Conservation (phyloP, 2,888 invertebrate genomes). For the Ormyrus nitidulus region DNA sequence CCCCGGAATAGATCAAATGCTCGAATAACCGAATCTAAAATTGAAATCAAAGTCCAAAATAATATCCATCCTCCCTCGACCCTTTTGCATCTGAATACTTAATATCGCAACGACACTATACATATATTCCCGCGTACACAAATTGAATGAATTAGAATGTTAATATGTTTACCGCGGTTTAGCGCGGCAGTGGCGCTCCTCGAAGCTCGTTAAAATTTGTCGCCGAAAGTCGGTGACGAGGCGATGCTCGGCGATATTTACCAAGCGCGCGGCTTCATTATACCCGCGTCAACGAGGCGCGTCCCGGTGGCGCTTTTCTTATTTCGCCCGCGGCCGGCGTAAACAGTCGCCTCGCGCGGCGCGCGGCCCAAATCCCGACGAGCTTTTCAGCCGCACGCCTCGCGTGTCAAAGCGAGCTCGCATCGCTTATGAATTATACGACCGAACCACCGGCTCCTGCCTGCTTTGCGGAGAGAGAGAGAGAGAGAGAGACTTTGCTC, state of each 20-base stretch:
- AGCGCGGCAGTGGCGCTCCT: neutral
- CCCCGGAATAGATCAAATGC: too few relatives aligned
- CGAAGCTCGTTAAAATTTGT: constrained; percentile 35
- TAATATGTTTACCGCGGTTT: too few relatives aligned
- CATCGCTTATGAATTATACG: neutral
- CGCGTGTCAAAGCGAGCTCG: neutral
- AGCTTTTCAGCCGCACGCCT: constrained; percentile 13
- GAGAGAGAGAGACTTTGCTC: too few relatives aligned
- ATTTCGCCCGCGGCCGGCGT: neutral
- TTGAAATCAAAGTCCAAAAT: too few relatives aligned
- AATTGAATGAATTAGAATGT: too few relatives aligned
- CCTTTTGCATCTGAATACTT: too few relatives aligned
- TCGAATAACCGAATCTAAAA: too few relatives aligned
- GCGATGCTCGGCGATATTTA: constrained; percentile 10
- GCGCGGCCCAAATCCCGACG: neutral
- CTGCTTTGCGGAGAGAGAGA: too few relatives aligned
- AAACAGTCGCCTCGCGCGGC: neutral
- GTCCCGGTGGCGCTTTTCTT: neutral
- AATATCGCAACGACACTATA: too few relatives aligned
- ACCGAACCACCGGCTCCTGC: neutral
- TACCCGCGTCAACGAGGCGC: constrained; percentile 18
- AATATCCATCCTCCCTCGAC: too few relatives aligned
- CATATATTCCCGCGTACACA: too few relatives aligned
- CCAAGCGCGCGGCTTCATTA: constrained; percentile 41
- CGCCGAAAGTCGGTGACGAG: neutral